Evolutionary conservation across 2,797 vertebrate species (phyloP).

Genomic region (Tinamus major): DNA sequence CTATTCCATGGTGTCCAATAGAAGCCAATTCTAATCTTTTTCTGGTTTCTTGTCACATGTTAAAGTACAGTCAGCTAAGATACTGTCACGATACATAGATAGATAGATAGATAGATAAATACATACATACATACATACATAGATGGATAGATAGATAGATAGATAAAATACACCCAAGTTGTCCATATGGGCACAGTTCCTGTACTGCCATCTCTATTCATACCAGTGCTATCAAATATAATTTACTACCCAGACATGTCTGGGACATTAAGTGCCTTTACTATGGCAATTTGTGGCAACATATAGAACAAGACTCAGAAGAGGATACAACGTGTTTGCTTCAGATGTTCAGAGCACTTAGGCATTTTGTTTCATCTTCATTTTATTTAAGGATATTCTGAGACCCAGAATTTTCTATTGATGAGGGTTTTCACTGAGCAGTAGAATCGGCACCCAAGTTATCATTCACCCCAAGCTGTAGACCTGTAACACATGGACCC

Average conservation of each 20-base stretch:
- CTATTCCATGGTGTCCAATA: neutral
- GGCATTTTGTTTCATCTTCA: neutral
- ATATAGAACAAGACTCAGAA: no score
- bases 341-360: neutral
- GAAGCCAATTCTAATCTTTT: neutral
- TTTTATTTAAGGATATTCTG: neutral
- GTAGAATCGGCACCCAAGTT: neutral
- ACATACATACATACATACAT: no score
- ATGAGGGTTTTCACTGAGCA: neutral
- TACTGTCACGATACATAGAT: neutral
- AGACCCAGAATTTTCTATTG: neutral
- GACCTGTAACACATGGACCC: no score
- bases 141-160: no score
- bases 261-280: neutral
- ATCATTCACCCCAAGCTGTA: neutral
- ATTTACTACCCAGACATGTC: neutral
- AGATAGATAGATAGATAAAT: no score
- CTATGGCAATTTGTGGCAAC: no score
- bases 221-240: neutral
- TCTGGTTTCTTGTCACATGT: neutral
- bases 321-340: neutral
- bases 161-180: no score
- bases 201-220: neutral
- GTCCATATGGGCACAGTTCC: neutral
- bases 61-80: neutral